Evolutionary conservation across 2,797 vertebrate species (phyloP).

Genomic region (Cygnus olor): DNA sequence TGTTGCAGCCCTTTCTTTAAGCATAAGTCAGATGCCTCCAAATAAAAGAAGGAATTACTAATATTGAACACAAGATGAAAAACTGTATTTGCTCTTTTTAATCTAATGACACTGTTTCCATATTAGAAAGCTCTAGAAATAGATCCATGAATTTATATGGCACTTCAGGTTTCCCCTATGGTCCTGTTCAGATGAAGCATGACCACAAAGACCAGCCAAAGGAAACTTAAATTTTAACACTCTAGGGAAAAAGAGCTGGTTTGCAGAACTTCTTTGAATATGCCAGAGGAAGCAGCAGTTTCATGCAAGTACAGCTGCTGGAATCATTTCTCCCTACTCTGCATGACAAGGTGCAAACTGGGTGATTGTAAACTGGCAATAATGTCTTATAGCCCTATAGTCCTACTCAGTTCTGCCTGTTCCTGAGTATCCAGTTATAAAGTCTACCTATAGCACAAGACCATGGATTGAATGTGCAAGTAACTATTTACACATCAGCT

Average conservation of each 20-base stretch:
- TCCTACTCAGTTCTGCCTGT: not conserved
- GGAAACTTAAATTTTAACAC: not conserved
- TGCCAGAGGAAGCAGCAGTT: not conserved
- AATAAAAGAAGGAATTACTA: not conserved
- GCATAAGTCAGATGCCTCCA: not conserved
- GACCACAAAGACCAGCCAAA: conserved; percentile 31
- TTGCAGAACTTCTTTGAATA: not conserved
- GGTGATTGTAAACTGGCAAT: not conserved
- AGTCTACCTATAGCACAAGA: not conserved
- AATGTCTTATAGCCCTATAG: not conserved
- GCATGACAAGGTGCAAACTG: not conserved
- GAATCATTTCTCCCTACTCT: not conserved
- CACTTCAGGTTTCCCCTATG: not conserved
- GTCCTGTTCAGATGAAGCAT: conserved; percentile 8
- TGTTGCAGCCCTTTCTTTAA: not conserved
- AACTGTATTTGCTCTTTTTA: not conserved
- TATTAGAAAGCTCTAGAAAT: conserved; percentile 10
- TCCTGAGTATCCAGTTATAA: not conserved
- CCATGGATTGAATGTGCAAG: not conserved
- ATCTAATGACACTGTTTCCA: conserved; percentile 29
- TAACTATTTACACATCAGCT: not conserved
- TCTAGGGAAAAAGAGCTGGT: not conserved
- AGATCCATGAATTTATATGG: conserved; percentile 32
- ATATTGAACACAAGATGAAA: conserved; percentile 3
- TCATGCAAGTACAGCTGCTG: not conserved